A percentile compares a stretch with the other conserved stretches of the same genome.
Conservation (phyloP, 64 coral and sea anemone genomes). For the Trachythela sp. region DNA sequence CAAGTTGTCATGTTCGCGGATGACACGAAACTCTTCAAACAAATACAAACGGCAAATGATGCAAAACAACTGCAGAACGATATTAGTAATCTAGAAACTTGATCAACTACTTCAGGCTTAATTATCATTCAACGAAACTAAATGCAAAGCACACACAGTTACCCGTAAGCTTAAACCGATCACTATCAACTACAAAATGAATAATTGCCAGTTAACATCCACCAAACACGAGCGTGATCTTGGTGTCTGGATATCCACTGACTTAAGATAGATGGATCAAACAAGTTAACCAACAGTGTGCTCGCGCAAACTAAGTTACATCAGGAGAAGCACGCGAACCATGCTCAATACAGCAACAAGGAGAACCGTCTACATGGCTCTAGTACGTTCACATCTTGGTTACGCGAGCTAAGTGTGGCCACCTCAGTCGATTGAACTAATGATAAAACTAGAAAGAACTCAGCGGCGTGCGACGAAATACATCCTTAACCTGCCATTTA, state of each 20-base stretch:
- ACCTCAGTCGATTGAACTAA: background rate
- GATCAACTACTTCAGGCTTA: background rate
- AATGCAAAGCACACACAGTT: background rate
- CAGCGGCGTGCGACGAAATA: background rate
- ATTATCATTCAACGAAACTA: conserved; percentile 19
- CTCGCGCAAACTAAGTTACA: conserved; percentile 11
- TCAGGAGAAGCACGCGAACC: background rate
- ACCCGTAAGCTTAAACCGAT: background rate
- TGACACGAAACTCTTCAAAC: conserved; percentile 32
- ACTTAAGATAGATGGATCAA: background rate
- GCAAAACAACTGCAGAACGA: background rate
- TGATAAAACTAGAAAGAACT: background rate
- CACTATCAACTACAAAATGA: background rate
- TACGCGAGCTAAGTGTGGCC: background rate
- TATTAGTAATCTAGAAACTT: conserved; percentile 10
- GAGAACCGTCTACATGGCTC: background rate
- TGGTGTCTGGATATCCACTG: conserved; percentile 4
- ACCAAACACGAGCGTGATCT: background rate
- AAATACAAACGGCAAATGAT: background rate
- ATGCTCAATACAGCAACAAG: background rate
- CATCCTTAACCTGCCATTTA: conserved; percentile 3
- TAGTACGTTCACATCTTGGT: conserved; percentile 1
- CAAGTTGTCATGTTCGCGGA: conserved; percentile 9
- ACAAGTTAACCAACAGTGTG: conserved; percentile 6
- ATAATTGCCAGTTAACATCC: background rate